phyloP scores from a whole-genome alignment of 2,888 invertebrate species.

The Orthosia gothica region DNA sequence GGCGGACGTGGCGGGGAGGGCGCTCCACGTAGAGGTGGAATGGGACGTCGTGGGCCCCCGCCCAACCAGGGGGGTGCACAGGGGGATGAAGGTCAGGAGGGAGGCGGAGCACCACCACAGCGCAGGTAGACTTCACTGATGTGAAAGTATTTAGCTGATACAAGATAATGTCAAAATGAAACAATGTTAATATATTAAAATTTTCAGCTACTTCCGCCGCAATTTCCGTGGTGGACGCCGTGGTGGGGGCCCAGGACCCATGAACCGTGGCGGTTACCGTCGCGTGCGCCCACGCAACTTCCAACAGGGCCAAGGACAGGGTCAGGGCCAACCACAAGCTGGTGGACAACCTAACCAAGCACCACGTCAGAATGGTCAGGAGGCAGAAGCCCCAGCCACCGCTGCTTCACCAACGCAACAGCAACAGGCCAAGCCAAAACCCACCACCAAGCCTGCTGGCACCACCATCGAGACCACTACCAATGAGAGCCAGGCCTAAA shows the following conservation, averaged over 20 bases:
- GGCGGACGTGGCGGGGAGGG: slow-evolving; percentile 90
- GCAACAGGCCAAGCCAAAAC: slow-evolving; percentile 82
- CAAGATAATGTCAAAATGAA: background rate
- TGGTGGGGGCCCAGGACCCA: slow-evolving; percentile 84
- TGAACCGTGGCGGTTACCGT: slow-evolving; percentile 87
- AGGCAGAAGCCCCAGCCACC: slow-evolving; percentile 79
- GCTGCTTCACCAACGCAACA: slow-evolving; percentile 74
- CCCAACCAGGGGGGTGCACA: slow-evolving; percentile 86
- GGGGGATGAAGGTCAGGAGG: slow-evolving; percentile 87
- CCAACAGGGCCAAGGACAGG: slow-evolving; percentile 75
- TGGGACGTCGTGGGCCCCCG: slow-evolving; percentile 91
- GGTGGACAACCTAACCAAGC: slow-evolving; percentile 66
- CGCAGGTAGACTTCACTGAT: slow-evolving; percentile 80
- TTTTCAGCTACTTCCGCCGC: slow-evolving; percentile 93
- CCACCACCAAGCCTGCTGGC: slow-evolving; percentile 82
- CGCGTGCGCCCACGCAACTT: slow-evolving; percentile 85
- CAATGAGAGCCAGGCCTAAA: slow-evolving; percentile 90
- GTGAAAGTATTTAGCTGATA: background rate
- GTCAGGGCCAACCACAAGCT: slow-evolving; percentile 62
- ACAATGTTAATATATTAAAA: background rate
- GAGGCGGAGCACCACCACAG: slow-evolving; percentile 85
- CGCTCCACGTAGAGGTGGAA: slow-evolving; percentile 92
- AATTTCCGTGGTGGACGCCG: slow-evolving; percentile 94
- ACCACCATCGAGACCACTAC: slow-evolving; percentile 88
- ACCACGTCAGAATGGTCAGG: slow-evolving; percentile 82